Evolutionary conservation across 1,140 invertebrate species (phyloP).

Genomic region (Scaptomyza pallida): DNA sequence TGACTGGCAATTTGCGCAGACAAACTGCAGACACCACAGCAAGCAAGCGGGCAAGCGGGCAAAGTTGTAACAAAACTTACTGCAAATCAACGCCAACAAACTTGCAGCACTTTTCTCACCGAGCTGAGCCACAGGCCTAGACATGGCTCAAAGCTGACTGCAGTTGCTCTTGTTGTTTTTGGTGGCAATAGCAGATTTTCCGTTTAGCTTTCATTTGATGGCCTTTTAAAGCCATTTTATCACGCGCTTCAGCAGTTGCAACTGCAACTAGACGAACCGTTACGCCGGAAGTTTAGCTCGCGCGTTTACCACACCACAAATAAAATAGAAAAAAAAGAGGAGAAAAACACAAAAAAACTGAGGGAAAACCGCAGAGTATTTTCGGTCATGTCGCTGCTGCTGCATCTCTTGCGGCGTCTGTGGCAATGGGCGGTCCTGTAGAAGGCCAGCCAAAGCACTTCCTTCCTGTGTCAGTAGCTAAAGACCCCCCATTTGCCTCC

Average conservation of each 20-base stretch:
- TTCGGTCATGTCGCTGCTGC: constrained; percentile 42
- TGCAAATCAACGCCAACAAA: constrained; percentile 46
- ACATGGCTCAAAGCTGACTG: constrained; percentile 14
- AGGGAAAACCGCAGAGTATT: constrained; percentile 65
- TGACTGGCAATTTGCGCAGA: constrained; percentile 71
- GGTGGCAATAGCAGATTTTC: constrained; percentile 46
- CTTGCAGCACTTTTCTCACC: constrained; percentile 27
- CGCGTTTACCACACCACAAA: constrained; percentile 41
- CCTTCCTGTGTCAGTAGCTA: constrained; percentile 37
- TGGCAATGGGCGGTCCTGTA: constrained; percentile 32
- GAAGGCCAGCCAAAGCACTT: constrained; percentile 41
- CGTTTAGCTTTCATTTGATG: constrained; percentile 70
- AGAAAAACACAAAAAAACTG: constrained; percentile 2
- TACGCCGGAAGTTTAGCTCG: constrained; percentile 50
- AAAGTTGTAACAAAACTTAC: constrained; percentile 39
- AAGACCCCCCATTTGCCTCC: not conserved
- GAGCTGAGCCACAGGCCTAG: constrained; percentile 20
- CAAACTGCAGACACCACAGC: constrained; percentile 69
- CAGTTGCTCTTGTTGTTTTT: not conserved
- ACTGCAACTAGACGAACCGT: constrained; percentile 22
- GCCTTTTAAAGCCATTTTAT: constrained; percentile 73
- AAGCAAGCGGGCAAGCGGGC: constrained; percentile 7
- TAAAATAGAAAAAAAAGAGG: constrained; percentile 21
- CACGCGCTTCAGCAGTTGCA: constrained; percentile 42
- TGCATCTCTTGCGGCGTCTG: constrained; percentile 31